phyloP scores from a whole-genome alignment of 2,113 vertebrate species.

The Eulacestoma nigropectus region DNA sequence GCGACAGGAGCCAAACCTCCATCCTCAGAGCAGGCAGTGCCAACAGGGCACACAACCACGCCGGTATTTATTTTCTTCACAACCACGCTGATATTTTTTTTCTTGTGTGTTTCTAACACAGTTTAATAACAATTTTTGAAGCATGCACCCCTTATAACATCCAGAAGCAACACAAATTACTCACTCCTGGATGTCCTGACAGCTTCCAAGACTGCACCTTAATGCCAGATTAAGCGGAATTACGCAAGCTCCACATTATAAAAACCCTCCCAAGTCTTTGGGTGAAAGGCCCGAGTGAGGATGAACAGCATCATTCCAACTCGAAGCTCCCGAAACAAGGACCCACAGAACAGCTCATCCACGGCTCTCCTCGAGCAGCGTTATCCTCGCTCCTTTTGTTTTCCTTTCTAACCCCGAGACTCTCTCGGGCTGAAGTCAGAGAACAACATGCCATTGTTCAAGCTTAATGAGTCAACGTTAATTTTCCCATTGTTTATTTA shows the following conservation, averaged over 20 bases:
- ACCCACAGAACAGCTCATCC: background rate
- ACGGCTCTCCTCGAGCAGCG: background rate
- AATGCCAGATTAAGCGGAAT: background rate
- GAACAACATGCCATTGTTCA: constrained; percentile 51
- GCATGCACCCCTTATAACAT: accelerated
- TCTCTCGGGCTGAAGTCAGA: background rate
- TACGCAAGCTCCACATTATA: background rate
- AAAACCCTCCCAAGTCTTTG: background rate
- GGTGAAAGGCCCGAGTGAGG: background rate
- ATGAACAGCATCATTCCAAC: background rate
- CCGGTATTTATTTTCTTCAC: accelerated
- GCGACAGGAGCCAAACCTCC: background rate
- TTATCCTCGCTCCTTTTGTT: background rate
- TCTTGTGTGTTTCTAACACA: background rate
- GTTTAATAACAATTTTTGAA: background rate
- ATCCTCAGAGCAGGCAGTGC: background rate
- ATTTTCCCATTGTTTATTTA: constrained; percentile 9
- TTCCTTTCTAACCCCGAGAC: background rate
- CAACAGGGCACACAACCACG: background rate
- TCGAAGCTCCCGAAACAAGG: background rate
- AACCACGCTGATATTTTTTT: accelerated
- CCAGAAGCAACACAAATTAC: background rate
- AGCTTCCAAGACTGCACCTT: background rate
- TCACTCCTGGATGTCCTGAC: background rate
- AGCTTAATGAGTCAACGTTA: constrained; percentile 36